Evolutionary conservation across 2,113 vertebrate genomes (phyloP).

Genomic region (Okapia johnstoni): DNA sequence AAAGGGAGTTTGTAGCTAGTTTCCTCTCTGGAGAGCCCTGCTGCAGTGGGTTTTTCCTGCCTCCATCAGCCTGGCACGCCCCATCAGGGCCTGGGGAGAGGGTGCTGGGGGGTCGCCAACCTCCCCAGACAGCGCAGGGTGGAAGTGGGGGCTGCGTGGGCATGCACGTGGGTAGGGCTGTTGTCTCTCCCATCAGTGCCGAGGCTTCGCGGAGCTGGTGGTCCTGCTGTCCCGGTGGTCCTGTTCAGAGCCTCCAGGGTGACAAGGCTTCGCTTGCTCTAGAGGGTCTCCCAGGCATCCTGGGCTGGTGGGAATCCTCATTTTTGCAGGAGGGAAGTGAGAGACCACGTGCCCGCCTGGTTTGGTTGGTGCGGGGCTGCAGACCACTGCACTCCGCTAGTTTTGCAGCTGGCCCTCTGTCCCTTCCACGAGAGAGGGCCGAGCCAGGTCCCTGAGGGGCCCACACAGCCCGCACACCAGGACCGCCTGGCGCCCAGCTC

Average conservation of each 20-base stretch:
- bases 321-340: background rate
- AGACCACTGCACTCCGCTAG: background rate
- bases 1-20: background rate
- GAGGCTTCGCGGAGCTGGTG: background rate
- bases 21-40: background rate
- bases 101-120: background rate
- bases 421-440: background rate
- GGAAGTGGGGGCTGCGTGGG: background rate
- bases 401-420: background rate
- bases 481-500: background rate
- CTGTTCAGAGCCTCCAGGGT: background rate
- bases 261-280: background rate
- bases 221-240: background rate
- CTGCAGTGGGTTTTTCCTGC: background rate
- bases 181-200: rapidly evolving
- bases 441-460: background rate
- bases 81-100: background rate
- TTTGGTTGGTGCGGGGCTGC: background rate
- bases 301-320: background rate
- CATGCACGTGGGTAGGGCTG: rapidly evolving
- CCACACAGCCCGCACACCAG: background rate
- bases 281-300: background rate
- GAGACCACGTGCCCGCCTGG: background rate
- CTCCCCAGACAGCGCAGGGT: background rate
- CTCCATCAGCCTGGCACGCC: background rate